Conservation (phyloP, 2,888 invertebrate genomes). For the Gerosis bhagava region DNA sequence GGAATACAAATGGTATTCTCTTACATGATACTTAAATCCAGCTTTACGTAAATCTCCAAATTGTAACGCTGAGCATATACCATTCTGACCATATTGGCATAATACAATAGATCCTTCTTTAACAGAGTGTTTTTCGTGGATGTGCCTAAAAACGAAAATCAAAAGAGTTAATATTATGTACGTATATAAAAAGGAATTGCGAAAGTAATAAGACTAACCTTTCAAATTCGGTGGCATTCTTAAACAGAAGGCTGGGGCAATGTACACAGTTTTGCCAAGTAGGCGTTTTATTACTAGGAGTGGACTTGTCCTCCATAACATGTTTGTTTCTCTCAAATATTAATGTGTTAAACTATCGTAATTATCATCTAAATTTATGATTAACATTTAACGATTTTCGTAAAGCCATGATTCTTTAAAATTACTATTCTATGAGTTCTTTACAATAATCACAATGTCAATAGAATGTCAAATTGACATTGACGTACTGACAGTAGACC, state of each 20-base stretch:
- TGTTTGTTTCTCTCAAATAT: conserved; percentile 48
- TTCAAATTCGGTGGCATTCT: conserved; percentile 82
- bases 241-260: conserved; percentile 82
- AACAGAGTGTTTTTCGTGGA: conserved; percentile 90
- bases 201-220: conserved; percentile 75
- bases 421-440: too few relatives aligned
- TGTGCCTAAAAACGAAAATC: conserved; percentile 85
- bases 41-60: conserved; percentile 94
- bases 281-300: conserved; percentile 57
- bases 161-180: conserved; percentile 12
- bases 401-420: too few relatives aligned
- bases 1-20: conserved; percentile 82
- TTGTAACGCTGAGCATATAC: conserved; percentile 93
- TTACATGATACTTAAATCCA: conserved; percentile 94
- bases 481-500: too few relatives aligned
- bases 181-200: too few relatives aligned
- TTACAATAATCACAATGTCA: too few relatives aligned
- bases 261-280: conserved; percentile 84
- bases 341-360: too few relatives aligned
- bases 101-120: conserved; percentile 93
- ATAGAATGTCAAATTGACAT: too few relatives aligned
- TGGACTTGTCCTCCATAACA: conserved; percentile 76
- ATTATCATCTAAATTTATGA: too few relatives aligned
- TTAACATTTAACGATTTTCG: too few relatives aligned
- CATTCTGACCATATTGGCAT: conserved; percentile 94